A percentile compares a stretch with the other conserved stretches of the same genome.
Evolutionary conservation across 35 echinoderm and acorn worm genomes (phyloP).

Genomic region (Ophioderma brevispina): DNA sequence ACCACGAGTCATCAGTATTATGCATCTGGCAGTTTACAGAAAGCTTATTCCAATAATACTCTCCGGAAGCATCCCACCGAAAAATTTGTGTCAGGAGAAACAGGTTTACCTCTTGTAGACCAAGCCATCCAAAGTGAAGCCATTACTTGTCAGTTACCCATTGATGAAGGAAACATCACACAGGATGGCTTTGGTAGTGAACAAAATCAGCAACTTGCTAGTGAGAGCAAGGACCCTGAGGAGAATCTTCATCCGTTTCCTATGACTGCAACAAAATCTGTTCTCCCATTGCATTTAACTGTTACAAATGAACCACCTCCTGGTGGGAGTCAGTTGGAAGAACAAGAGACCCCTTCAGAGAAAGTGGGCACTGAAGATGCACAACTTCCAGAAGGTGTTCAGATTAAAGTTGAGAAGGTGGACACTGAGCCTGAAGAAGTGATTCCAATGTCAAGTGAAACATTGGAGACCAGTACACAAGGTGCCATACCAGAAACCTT

Average conservation of each 20-base stretch:
- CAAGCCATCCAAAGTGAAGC: not conserved
- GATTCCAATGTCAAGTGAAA: not conserved
- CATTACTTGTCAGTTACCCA: not conserved
- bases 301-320: not conserved
- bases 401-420: not conserved
- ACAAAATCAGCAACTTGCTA: not conserved
- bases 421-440: not conserved
- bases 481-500: not conserved
- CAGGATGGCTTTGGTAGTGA: not conserved
- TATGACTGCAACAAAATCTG: too few species aligned
- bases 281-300: not conserved
- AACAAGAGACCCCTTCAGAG: not conserved
- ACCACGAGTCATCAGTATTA: not conserved
- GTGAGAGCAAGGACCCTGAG: too few species aligned
- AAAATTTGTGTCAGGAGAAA: not conserved
- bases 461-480: not conserved
- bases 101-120: not conserved
- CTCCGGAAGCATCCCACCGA: not conserved
- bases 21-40: not conserved
- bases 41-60: not conserved
- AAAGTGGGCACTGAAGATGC: not conserved
- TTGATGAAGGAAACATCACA: not conserved
- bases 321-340: not conserved
- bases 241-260: too few species aligned
- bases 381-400: not conserved